Evolutionary conservation across 2,797 vertebrate genomes (phyloP), one percentile per base, ranked within the genome.

Genomic region (Distichodus sexfasciatus): DNA sequence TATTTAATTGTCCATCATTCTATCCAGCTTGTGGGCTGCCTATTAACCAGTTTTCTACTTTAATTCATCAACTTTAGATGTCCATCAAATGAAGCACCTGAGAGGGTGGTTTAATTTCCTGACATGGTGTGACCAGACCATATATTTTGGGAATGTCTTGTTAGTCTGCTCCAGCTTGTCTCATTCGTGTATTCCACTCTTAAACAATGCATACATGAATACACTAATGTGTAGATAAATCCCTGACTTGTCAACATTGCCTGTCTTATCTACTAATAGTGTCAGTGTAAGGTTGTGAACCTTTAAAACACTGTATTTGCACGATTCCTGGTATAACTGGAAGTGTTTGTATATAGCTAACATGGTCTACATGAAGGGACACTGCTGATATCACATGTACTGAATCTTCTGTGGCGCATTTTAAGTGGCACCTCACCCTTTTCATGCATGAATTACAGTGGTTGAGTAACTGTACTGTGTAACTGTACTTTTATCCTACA

Each of bases 401-500:
- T 33, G 31, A 33, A 33, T 40, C 17, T 14, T 19, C 2, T 31
- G 94, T 94, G 92, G 89, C 88, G 89, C 88, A 94, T 91, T 93
- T 92, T 91, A 92, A 92, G 92, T 91, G 92, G 94, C 91, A 93
- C 94, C 93, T 93, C n/a, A n/a, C n/a, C n/a, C n/a, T n/a, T n/a
- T n/a, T n/a, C n/a, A n/a, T n/a, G n/a, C n/a, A n/a, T 87, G 24
- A 8, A 19, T 48, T 11, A 19, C 44, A 43, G 10, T 15, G 2
- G 11, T 2, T n/a, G 8, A 19, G 3, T 26, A 6, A 36, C 41
- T 11, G 4, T 6, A 48, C 24, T 8, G 23, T 14, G 38, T 55
- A 23, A 57, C 19, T 41, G 4, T 3, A 7, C 1, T 43, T 24
- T 11, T 19, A 29, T 43, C 36, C n/a, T 17, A 8, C 12, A 58